phyloP scores from a whole-genome alignment of 2,113 vertebrate genomes.

The Hippotragus niger region DNA sequence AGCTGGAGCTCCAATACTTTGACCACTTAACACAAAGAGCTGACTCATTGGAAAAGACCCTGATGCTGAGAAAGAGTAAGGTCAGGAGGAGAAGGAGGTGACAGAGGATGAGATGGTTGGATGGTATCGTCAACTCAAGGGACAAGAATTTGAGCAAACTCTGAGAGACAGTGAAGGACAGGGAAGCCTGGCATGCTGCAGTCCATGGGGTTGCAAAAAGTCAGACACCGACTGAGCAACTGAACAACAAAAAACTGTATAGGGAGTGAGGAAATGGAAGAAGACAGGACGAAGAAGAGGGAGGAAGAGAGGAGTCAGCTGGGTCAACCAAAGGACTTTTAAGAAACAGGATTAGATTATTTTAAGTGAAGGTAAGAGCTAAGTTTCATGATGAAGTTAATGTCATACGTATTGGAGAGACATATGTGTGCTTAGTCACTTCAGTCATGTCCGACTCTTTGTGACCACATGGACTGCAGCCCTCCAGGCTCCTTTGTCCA shows the following conservation, averaged over 20 bases:
- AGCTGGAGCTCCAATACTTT: not conserved
- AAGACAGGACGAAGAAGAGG: not conserved
- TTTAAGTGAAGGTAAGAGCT: not conserved
- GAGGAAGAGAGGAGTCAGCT: not conserved
- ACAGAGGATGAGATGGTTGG: not conserved
- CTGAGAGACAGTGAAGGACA: not conserved
- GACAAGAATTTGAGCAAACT: not conserved
- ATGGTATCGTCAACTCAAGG: not conserved
- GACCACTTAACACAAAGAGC: not conserved
- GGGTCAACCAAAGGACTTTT: not conserved
- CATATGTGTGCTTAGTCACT: not conserved
- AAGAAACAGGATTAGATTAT: not conserved
- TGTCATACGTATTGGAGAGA: not conserved
- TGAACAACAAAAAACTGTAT: not conserved
- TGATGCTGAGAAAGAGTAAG: not conserved
- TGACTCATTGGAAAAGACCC: not conserved
- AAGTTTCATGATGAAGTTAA: not conserved
- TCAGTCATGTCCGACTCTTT: not conserved
- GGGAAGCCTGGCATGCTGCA: not conserved
- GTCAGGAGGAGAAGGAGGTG: not conserved
- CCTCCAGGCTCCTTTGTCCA: not conserved
- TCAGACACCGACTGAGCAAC: not conserved
- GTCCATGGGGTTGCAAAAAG: not conserved
- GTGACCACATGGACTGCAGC: not conserved
- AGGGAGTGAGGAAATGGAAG: not conserved